Base-by-base conservation (phyloP, 2,113 vertebrate species). In the Toxotes jaculatrix region DNA sequence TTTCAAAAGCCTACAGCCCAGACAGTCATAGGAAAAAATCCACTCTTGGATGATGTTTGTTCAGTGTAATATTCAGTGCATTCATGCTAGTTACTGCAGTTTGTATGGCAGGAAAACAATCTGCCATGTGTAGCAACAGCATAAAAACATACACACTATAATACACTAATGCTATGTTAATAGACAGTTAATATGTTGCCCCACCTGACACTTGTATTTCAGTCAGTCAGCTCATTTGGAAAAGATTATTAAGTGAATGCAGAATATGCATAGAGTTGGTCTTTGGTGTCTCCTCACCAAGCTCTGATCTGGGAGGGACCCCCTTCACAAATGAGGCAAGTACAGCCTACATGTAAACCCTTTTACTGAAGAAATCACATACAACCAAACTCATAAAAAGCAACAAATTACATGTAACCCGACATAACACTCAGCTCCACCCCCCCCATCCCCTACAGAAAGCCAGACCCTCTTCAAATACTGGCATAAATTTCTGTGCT, bases 1-100 rank as follows among this genome's bases (percentile, higher is more conserved):
- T 21, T 10, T 81, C 1, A 57, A 43, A 76, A 11, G 38, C 66
- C 49, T 19, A 9, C 14, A 74, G 61, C 31, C 4, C 66, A 72
- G 68, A 83, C 73, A 42, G 72, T 67, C 36, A 7, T 16, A 82
- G 84, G 75, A 74, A 84, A 84, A 57, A 43, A 72, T 75, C 40
- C 36, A 43, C 38, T 77, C 21, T 77, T 60, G 65, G 79, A 82
- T 65, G 2, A 21, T 57, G 16, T 31, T 5, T 1, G 23, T 27
- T 27, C 27, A 62, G 36, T 14, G n/a, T 61, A 34, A 36, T 42
- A 56, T 49, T 74, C 23, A 42, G 27, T 57, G 31, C 77, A 55
- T 42, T 60, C 6, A 32, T 75, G 53, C 34, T 38, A 68, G 36
- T 49, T 57, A 34, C 38, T 11, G 31, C 53, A 57, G 23, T 34